Percentiles rank a stretch among this genome's conserved stretches.
Evolutionary conservation across 2,888 invertebrate species (phyloP).

Genomic region (Athalia circularis): DNA sequence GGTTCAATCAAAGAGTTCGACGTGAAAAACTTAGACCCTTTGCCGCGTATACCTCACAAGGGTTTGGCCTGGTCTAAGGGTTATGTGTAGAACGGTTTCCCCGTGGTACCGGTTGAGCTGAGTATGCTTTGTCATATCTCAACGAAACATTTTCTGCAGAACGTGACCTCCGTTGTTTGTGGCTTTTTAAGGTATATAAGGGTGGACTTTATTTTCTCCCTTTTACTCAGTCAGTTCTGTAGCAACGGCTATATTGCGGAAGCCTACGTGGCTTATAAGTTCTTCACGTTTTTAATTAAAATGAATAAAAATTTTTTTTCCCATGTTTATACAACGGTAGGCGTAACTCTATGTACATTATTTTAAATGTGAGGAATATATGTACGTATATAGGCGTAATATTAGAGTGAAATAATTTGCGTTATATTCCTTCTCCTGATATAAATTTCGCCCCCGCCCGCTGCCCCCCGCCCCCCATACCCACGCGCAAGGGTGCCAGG

Average conservation of each 20-base stretch:
- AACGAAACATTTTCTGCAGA: constrained; percentile 16
- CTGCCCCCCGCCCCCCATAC: too few relatives aligned
- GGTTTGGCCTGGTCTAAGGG: too few relatives aligned
- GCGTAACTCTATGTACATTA: too few relatives aligned
- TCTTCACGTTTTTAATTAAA: neutral
- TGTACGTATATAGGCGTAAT: too few relatives aligned
- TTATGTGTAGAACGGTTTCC: neutral
- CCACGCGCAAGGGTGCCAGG: too few relatives aligned
- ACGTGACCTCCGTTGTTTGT: constrained; percentile 35
- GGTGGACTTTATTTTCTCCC: neutral
- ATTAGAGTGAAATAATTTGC: too few relatives aligned
- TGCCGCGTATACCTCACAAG: neutral
- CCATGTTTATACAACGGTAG: too few relatives aligned
- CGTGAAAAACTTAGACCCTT: constrained; percentile 35
- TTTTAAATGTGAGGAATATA: too few relatives aligned
- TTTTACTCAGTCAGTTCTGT: neutral
- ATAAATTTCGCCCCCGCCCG: too few relatives aligned
- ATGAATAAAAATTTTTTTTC: neutral
- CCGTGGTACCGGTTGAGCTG: neutral
- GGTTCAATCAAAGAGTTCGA: constrained; percentile 32
- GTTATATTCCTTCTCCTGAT: too few relatives aligned
- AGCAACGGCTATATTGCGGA: neutral
- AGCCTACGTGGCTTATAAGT: neutral
- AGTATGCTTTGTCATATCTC: constrained; percentile 33
- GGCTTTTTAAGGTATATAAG: neutral